Percentiles rank a stretch among this genome's conserved stretches.
phyloP scores from a whole-genome alignment of 2,797 vertebrate genomes.

The Chelon auratus region DNA sequence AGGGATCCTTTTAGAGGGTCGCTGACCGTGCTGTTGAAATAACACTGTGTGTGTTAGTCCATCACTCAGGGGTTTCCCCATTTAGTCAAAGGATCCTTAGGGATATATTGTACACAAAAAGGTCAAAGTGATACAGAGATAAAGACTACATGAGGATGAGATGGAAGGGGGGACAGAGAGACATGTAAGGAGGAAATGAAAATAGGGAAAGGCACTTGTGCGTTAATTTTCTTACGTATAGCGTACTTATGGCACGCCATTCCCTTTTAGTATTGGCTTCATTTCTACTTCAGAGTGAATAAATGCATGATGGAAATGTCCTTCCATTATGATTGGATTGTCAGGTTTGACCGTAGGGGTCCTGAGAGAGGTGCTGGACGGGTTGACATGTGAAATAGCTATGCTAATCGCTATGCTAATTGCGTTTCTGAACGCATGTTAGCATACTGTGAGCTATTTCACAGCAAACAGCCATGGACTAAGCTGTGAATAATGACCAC shows the following conservation, averaged over 20 bases:
- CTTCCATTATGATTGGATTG: slow-evolving; percentile 34
- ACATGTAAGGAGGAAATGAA: neutral
- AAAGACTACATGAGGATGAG: slow-evolving; percentile 46
- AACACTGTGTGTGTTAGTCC: slow-evolving; percentile 64
- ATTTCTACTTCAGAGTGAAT: slow-evolving; percentile 22
- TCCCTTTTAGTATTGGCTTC: slow-evolving; percentile 1
- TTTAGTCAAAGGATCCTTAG: slow-evolving; percentile 71
- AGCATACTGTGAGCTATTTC: slow-evolving; percentile 63
- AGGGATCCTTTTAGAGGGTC: slow-evolving; percentile 80
- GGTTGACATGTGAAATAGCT: slow-evolving; percentile 66
- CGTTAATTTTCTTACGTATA: slow-evolving; percentile 6
- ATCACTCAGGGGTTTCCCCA: slow-evolving; percentile 58
- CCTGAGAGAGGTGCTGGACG: slow-evolving; percentile 49
- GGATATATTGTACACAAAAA: slow-evolving; percentile 61
- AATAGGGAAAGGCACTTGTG: neutral
- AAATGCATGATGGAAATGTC: slow-evolving; percentile 26
- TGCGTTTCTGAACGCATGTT: slow-evolving; percentile 63
- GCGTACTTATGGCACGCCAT: neutral
- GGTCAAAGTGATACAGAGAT: slow-evolving; percentile 61
- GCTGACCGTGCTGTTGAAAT: slow-evolving; percentile 76
- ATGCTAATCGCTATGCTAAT: slow-evolving; percentile 73
- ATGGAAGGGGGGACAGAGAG: neutral
- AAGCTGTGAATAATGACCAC: slow-evolving; percentile 75
- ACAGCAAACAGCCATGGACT: slow-evolving; percentile 64
- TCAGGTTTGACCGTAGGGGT: slow-evolving; percentile 45